These are phyloP conservation scores for Daphoenositta chrysoptera DNA, from an alignment of 2,113 vertebrate genomes.

Conservation along the genomic window DNA sequence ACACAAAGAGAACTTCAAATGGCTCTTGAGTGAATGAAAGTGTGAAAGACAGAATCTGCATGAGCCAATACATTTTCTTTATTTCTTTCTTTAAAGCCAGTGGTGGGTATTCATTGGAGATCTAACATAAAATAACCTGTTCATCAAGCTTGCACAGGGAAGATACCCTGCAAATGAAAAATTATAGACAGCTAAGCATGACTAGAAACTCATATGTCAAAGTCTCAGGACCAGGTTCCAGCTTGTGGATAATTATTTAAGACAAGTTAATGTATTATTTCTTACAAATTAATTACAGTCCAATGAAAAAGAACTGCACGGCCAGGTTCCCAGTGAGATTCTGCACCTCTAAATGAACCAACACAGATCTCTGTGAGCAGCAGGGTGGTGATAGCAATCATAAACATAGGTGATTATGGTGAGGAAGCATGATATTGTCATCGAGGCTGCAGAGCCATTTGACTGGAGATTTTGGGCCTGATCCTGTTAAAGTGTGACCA, in stretches of 20 bases:
- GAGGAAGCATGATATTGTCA: not conserved
- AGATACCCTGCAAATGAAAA: slow-evolving; percentile 26
- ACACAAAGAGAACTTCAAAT: not conserved
- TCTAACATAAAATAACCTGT: slow-evolving; percentile 10
- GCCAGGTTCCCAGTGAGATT: not conserved
- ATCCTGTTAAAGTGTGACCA: not conserved
- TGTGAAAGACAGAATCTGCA: not conserved
- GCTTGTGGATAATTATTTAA: not conserved
- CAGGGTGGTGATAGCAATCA: not conserved
- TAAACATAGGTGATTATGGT: not conserved
- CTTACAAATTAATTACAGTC: not conserved
- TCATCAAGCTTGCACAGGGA: not conserved
- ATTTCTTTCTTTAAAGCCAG: not conserved
- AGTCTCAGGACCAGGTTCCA: not conserved
- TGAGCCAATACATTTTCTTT: not conserved
- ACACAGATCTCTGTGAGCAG: not conserved
- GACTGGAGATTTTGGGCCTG: not conserved
- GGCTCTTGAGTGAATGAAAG: not conserved
- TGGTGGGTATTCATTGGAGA: not conserved
- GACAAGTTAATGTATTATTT: slow-evolving; percentile 11
- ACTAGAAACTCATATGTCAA: slow-evolving; percentile 2
- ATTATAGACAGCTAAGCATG: not conserved
- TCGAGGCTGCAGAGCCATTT: not conserved
- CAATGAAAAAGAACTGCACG: not conserved
- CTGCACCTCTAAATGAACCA: not conserved